Conservation (phyloP, 35 echinoderm and acorn worm species). For the Patiria miniata region DNA sequence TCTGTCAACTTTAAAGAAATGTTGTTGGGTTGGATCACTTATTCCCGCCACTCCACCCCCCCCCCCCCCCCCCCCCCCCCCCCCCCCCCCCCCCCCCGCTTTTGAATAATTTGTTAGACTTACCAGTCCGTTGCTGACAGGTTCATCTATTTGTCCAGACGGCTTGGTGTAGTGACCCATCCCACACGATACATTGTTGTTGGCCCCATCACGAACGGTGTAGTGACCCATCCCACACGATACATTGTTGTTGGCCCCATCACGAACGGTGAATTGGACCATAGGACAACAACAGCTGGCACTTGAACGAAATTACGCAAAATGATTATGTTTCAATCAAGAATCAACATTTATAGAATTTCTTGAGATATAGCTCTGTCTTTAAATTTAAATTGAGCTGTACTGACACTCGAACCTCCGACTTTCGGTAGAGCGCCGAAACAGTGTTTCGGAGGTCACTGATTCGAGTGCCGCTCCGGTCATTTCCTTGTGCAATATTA, state of each 20-base stretch:
- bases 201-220: not conserved
- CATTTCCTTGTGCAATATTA: too few relatives aligned
- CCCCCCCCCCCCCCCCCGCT: too few relatives aligned
- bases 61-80: too few relatives aligned
- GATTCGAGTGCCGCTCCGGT: too few relatives aligned
- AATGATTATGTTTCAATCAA: not conserved
- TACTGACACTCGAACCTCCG: too few relatives aligned
- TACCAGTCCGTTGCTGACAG: not conserved
- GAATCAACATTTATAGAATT: not conserved
- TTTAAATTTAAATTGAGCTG: too few relatives aligned
- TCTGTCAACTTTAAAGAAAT: too few relatives aligned
- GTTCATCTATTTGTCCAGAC: not conserved
- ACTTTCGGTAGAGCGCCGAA: too few relatives aligned
- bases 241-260: not conserved
- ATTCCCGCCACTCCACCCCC: too few relatives aligned
- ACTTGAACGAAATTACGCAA: not conserved
- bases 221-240: not conserved
- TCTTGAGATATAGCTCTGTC: not conserved
- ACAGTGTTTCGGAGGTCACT: too few relatives aligned
- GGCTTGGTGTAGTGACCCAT: not conserved
- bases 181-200: not conserved
- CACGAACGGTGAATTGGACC: not conserved
- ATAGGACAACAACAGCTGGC: conserved; percentile 3
- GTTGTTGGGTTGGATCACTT: too few relatives aligned
- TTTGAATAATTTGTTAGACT: too few relatives aligned